Conservation (phyloP, 2,113 vertebrate species). For the Aix galericulata region DNA sequence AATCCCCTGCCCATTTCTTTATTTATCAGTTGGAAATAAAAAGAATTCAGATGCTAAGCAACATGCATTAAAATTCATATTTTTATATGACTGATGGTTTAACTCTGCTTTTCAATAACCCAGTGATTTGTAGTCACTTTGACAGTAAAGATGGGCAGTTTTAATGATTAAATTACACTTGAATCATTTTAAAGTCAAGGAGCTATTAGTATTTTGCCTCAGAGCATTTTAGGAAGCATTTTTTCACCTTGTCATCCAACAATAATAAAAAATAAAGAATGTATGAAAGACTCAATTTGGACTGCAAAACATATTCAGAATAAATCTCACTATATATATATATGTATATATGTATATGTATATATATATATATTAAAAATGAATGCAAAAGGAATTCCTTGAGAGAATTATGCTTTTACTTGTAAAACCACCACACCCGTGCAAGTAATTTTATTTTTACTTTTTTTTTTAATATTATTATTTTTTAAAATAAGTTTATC, state of each 20-base stretch:
- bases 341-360: too few species aligned
- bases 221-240: slow-evolving; percentile 12
- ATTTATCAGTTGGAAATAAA: not conserved
- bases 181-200: not conserved
- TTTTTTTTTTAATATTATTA: too few species aligned
- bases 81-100: not conserved
- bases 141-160: not conserved
- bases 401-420: not conserved
- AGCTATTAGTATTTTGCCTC: not conserved
- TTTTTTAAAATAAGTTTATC: not conserved
- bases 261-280: not conserved
- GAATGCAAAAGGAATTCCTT: not conserved
- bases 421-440: not conserved
- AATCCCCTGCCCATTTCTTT: not conserved
- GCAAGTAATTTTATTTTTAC: not conserved
- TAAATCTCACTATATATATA: not conserved
- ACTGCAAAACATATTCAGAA: not conserved
- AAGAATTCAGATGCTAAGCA: not conserved
- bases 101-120: not conserved
- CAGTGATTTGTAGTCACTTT: not conserved
- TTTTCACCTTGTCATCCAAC: not conserved
- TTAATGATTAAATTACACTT: not conserved
- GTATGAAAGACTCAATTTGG: not conserved
- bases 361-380: not conserved
- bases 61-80: not conserved